A percentile compares a stretch with the other conserved stretches of the same genome.
Conservation (phyloP, 2,113 vertebrate species). For the Calonectris borealis region DNA sequence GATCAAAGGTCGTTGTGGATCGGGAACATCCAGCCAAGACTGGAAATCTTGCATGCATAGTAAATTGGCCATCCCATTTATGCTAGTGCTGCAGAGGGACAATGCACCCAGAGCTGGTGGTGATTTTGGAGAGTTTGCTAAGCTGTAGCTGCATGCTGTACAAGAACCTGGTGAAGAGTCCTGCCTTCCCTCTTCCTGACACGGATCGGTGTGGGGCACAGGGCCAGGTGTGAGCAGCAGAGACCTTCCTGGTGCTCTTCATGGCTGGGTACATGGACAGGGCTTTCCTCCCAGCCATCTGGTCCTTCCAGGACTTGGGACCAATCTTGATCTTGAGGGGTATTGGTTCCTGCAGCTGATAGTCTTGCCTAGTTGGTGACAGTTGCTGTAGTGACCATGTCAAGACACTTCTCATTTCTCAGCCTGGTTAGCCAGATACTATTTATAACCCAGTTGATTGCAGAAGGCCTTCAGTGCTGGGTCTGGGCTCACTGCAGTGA, state of each 20-base stretch:
- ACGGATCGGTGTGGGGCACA: background rate
- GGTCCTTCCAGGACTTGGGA: background rate
- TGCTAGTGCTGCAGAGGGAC: background rate
- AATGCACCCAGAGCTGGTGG: background rate
- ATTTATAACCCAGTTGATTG: background rate
- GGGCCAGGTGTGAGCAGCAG: background rate
- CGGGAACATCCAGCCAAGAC: background rate
- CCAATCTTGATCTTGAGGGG: background rate
- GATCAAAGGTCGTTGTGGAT: constrained; percentile 35
- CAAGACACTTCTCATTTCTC: background rate
- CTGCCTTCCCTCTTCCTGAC: background rate
- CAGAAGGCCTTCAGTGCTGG: background rate
- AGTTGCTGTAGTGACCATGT: background rate
- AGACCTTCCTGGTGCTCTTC: background rate
- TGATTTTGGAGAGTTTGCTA: background rate
- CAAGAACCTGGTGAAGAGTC: background rate
- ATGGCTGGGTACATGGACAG: background rate
- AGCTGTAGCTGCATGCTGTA: background rate
- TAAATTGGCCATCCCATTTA: background rate
- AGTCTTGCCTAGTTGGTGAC: background rate
- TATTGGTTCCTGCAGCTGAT: background rate
- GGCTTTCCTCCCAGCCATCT: background rate
- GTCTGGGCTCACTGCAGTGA: background rate
- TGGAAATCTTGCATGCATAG: background rate
- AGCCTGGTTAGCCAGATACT: background rate